These are phyloP conservation scores for Ceryle rudis DNA, from an alignment of 2,797 vertebrate species.

Conservation along the genomic window DNA sequence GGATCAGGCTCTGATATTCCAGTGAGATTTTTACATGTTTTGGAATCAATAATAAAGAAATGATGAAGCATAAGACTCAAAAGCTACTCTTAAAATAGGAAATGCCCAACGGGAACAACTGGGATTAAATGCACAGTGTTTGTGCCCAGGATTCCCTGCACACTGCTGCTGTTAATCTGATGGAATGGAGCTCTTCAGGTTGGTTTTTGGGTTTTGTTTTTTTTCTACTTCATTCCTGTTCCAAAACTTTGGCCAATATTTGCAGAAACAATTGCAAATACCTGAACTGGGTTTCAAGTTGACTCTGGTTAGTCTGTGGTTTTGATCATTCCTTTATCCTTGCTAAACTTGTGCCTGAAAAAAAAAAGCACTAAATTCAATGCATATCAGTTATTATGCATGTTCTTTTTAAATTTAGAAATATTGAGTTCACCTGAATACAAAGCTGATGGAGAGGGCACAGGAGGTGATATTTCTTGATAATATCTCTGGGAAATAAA, in stretches of 20 bases:
- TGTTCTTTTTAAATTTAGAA: slow-evolving; percentile 1
- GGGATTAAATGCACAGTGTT: neutral
- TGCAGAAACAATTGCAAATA: neutral
- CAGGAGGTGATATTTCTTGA: neutral
- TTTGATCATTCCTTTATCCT: neutral
- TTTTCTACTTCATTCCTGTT: neutral
- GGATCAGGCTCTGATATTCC: neutral
- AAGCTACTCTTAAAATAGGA: neutral
- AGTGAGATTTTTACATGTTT: neutral
- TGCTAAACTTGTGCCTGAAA: neutral
- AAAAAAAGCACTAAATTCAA: neutral
- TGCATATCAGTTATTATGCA: neutral
- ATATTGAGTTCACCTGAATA: neutral
- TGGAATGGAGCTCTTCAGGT: neutral
- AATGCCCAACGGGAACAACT: neutral
- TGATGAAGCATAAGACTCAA: neutral
- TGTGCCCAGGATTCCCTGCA: neutral
- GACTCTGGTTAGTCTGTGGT: neutral
- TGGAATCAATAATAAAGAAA: neutral
- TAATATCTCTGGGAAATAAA: slow-evolving; percentile 46
- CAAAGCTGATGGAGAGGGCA: neutral
- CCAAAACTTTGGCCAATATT: neutral
- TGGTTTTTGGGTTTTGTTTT: neutral
- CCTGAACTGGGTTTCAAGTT: neutral
- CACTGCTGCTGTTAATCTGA: neutral